phyloP scores from a whole-genome alignment of 2,113 vertebrate species.

The Coptodon bakossiorum region DNA sequence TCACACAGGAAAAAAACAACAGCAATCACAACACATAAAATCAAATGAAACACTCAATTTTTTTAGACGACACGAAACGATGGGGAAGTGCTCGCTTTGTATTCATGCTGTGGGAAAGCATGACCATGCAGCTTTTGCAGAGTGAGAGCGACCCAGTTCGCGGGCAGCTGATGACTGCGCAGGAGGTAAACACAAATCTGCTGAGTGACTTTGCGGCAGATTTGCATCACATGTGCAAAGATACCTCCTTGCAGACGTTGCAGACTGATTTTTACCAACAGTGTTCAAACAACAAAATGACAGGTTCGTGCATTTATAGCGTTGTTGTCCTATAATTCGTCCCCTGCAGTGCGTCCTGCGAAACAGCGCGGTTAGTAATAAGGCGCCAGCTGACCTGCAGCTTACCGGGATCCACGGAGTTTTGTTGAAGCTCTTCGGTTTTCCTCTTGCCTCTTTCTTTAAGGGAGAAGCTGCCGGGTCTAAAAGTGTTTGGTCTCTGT shows the following conservation, averaged over 20 bases:
- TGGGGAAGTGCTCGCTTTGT: neutral
- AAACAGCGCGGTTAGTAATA: neutral
- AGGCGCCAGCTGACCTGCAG: neutral
- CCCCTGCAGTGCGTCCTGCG: neutral
- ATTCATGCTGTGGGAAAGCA: conserved; percentile 10
- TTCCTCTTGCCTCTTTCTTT: neutral
- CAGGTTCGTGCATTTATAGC: neutral
- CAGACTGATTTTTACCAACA: neutral
- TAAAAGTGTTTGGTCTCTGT: neutral
- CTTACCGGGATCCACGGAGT: conserved; percentile 21
- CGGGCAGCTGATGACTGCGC: conserved; percentile 45
- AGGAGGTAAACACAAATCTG: conserved; percentile 26
- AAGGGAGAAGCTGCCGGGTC: no score
- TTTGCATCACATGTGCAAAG: neutral
- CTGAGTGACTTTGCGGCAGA: conserved; percentile 57
- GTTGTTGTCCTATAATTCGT: neutral
- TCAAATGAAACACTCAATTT: neutral
- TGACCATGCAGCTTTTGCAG: conserved; percentile 43
- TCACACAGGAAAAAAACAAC: neutral
- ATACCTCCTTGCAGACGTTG: neutral
- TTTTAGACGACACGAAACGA: neutral
- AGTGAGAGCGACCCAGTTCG: conserved; percentile 17
- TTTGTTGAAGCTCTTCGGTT: neutral
- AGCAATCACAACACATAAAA: neutral
- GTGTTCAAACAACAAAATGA: neutral